A percentile compares a stretch with the other conserved stretches of the same genome.
phyloP scores from a whole-genome alignment of 2,113 vertebrate genomes.

The Myanophis thanlyinensis region DNA sequence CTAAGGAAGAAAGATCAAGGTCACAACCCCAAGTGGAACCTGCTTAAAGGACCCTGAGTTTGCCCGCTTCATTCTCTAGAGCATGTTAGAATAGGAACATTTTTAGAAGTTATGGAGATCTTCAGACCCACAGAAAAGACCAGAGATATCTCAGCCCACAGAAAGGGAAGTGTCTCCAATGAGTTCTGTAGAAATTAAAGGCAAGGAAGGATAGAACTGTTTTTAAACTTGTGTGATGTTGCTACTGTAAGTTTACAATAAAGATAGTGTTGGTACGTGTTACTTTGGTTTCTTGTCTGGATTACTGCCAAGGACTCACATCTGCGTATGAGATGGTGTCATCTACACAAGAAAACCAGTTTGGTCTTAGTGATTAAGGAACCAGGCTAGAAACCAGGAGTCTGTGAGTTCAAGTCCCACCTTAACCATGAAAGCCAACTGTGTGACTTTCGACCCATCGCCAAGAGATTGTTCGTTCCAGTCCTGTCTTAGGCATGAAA shows the following conservation, averaged over 20 bases:
- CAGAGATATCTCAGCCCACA: background rate
- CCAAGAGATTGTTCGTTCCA: too few species aligned
- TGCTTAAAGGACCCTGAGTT: background rate
- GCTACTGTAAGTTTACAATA: background rate
- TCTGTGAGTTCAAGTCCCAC: too few species aligned
- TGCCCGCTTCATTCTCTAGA: background rate
- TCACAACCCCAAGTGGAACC: background rate
- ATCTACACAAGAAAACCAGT: too few species aligned
- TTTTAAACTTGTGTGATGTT: background rate
- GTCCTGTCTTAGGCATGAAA: background rate
- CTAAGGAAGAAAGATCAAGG: background rate
- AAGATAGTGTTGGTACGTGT: background rate
- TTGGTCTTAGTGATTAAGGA: too few species aligned
- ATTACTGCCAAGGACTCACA: background rate
- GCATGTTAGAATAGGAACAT: background rate
- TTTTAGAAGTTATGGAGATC: background rate
- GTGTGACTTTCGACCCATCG: too few species aligned
- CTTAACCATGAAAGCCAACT: too few species aligned
- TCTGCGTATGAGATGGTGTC: background rate
- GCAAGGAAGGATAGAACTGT: background rate
- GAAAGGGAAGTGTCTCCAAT: background rate
- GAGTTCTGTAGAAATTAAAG: background rate
- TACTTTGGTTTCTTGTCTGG: background rate
- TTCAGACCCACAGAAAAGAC: background rate
- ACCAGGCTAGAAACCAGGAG: too few species aligned